Evolutionary conservation across 2,797 vertebrate species (phyloP), one percentile per base, ranked within the genome.

Genomic region (Psittacula echo): DNA sequence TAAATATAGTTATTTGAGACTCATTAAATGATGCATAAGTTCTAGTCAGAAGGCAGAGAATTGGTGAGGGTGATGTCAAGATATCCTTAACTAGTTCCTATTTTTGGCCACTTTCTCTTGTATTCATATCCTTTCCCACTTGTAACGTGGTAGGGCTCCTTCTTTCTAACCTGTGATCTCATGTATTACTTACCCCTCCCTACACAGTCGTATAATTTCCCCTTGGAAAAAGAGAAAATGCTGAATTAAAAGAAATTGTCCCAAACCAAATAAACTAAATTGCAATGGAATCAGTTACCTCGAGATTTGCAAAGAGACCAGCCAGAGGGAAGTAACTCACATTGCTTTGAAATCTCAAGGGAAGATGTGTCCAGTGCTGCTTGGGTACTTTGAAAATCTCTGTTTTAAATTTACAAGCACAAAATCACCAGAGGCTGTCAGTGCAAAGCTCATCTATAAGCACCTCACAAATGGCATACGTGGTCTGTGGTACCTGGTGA

Each of bases 141-240:
- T 58, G 21, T 37, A 78, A 39, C 2, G 13, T 6, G 5, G 17
- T 16, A 32, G 6, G 18, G 5, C 27, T 86, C 29, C 26, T 61
- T 90, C 32, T 19, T 78, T 84, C 20, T 48, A 45, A 56, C 15
- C n/a, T 54, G 19, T 37, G 17, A n/a, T 27, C 29, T 67, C 56
- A 60, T 3, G 3, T 3, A 13, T 48, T 82, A 13, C 4, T 62
- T 37, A 60, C 14, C 9, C 11, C 45, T 16, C 32, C 13, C 37
- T 77, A 11, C 54, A n/a, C 66, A 85, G 15, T 18, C 0, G 0
- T 41, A 30, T 6, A 2, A 18, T 39, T 67, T 75, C 13, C 41
- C 21, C 44, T 66, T 53, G 24, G 17, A 19, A 71, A 76, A 88
- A 13, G 9, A 86, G 11, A 75, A 92, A 93, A 84, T 47, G 18